A percentile compares a stretch with the other conserved stretches of the same genome.
Conservation (phyloP, 2,888 invertebrate species). For the Orchesella flavescens region DNA sequence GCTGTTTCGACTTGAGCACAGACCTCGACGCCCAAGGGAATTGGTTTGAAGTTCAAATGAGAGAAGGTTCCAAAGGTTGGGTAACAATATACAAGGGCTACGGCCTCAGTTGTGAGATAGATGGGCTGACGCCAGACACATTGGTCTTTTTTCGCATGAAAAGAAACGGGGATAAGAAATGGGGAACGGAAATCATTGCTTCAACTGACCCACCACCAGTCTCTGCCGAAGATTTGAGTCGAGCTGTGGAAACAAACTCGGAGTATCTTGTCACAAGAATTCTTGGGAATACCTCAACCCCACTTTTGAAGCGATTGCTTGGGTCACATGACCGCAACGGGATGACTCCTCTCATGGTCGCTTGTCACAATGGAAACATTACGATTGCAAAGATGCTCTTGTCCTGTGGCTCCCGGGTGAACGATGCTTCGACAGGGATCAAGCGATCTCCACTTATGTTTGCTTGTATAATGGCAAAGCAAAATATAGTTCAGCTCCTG, state of each 20-base stretch:
- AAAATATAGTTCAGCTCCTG: constrained; percentile 66
- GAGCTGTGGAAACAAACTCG: constrained; percentile 66
- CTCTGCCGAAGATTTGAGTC: constrained; percentile 66
- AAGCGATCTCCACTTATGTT: constrained; percentile 72
- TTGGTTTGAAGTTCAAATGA: constrained; percentile 67
- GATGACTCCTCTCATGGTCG: constrained; percentile 71
- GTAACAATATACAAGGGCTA: constrained; percentile 66
- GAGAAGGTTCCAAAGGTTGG: constrained; percentile 37
- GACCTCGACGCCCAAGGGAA: constrained; percentile 48
- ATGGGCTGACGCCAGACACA: constrained; percentile 63
- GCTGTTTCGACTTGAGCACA: constrained; percentile 28
- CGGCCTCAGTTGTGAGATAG: constrained; percentile 57
- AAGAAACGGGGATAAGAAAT: constrained; percentile 56
- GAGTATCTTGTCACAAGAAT: constrained; percentile 67
- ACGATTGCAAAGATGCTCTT: constrained; percentile 70
- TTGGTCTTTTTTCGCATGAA: constrained; percentile 66
- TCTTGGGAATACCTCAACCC: constrained; percentile 51
- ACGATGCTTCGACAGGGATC: constrained; percentile 65
- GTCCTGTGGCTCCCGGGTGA: constrained; percentile 70
- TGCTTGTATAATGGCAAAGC: constrained; percentile 70
- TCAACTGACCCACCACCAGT: constrained; percentile 67
- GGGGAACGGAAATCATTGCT: constrained; percentile 66
- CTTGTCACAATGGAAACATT: constrained; percentile 70
- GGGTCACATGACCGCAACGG: constrained; percentile 69
- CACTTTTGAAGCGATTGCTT: constrained; percentile 61